Conservation (phyloP, 1,140 invertebrate species). For the Aphis craccivora region DNA sequence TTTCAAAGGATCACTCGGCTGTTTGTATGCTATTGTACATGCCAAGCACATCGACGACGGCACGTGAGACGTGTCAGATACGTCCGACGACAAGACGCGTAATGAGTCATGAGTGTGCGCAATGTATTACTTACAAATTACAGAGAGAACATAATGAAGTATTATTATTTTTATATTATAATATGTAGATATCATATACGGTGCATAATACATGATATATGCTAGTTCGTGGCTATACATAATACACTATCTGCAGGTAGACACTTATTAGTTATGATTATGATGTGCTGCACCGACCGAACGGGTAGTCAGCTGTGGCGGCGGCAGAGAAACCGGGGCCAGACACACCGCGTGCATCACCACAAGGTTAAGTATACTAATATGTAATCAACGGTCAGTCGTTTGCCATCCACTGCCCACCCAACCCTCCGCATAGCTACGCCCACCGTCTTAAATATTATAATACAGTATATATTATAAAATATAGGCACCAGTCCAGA, state of each 20-base stretch:
- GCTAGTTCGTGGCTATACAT: background rate
- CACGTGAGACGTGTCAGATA: background rate
- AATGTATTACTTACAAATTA: background rate
- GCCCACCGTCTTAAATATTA: background rate
- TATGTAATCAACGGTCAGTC: slow-evolving; percentile 29
- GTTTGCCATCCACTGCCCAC: background rate
- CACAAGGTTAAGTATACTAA: slow-evolving; percentile 9
- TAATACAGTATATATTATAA: background rate
- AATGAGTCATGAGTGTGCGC: background rate
- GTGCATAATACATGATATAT: background rate
- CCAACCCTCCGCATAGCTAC: background rate
- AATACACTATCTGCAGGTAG: background rate
- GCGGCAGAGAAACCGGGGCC: background rate
- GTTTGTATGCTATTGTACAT: too few species aligned
- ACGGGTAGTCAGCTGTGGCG: background rate
- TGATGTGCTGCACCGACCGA: background rate
- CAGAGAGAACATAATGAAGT: background rate
- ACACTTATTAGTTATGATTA: background rate
- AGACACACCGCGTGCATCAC: background rate
- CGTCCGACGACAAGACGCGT: background rate
- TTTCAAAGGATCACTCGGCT: too few species aligned
- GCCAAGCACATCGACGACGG: background rate
- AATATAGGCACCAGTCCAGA: background rate
- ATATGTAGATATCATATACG: background rate
- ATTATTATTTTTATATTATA: too few species aligned